phyloP scores from a whole-genome alignment of 2,113 vertebrate genomes.

The Dolichotis patagonum region DNA sequence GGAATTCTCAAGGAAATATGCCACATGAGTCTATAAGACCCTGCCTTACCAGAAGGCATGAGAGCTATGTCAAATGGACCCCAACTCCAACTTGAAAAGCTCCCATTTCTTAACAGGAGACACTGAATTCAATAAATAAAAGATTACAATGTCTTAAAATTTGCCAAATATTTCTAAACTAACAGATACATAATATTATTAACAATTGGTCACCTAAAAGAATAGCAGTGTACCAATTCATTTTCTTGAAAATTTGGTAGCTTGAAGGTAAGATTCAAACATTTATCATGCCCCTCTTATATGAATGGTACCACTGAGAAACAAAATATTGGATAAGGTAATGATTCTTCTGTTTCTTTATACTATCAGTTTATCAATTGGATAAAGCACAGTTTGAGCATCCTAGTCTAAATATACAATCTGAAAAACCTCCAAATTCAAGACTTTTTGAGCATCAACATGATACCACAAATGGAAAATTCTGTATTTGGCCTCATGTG shows the following conservation, averaged over 20 bases:
- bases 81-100: background rate
- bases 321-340: background rate
- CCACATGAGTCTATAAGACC: background rate
- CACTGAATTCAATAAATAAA: background rate
- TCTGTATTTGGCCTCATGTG: background rate
- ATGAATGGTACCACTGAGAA: background rate
- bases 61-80: background rate
- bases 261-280: background rate
- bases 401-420: background rate
- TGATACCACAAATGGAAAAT: background rate
- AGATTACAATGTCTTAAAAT: background rate
- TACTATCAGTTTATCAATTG: background rate
- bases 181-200: background rate
- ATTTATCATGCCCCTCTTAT: background rate
- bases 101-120: background rate
- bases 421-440: background rate
- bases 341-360: background rate
- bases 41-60: background rate
- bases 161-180: background rate
- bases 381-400: background rate
- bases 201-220: background rate
- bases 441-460: background rate
- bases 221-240: background rate
- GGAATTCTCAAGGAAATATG: background rate
- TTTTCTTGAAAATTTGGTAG: constrained; percentile 5